Conservation (phyloP, 2,888 invertebrate species). For the Lasioglossum calceatum region DNA sequence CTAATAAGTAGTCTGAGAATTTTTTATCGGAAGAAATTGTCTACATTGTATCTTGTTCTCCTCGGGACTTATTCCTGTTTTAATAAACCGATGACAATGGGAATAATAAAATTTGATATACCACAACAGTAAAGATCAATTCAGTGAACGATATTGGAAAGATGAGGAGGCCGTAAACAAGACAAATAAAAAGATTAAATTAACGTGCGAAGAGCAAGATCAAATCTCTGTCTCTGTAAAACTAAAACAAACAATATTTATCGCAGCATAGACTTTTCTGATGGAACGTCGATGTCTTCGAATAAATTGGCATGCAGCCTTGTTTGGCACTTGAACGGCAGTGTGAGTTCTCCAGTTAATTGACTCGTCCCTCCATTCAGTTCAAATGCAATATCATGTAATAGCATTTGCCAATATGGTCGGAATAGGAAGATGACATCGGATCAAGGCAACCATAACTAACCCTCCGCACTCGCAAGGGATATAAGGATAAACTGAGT, state of each 20-base stretch:
- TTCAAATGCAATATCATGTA: slow-evolving; percentile 48
- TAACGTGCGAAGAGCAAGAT: not conserved
- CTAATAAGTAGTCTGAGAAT: not conserved
- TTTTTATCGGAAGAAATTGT: not conserved
- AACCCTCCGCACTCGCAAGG: slow-evolving; percentile 17
- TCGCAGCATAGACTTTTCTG: not conserved
- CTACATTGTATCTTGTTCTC: not conserved
- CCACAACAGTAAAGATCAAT: not conserved
- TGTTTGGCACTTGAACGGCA: slow-evolving; percentile 31
- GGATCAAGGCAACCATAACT: slow-evolving; percentile 42
- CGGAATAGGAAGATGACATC: slow-evolving; percentile 57
- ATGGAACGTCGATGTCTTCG: not conserved
- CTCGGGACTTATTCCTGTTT: not conserved
- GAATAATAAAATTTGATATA: not conserved
- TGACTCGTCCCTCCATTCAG: slow-evolving; percentile 57
- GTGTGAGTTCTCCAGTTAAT: slow-evolving; percentile 51
- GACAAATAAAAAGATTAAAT: not conserved
- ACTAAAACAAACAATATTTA: not conserved
- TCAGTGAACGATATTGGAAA: not conserved
- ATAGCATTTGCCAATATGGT: slow-evolving; percentile 54
- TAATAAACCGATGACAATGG: not conserved
- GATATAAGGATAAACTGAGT: slow-evolving; percentile 41
- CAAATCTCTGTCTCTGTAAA: not conserved
- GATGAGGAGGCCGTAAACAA: not conserved
- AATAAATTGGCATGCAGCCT: slow-evolving; percentile 32